phyloP scores from a whole-genome alignment of 2,888 invertebrate species.

The Leptothorax acervorum region DNA sequence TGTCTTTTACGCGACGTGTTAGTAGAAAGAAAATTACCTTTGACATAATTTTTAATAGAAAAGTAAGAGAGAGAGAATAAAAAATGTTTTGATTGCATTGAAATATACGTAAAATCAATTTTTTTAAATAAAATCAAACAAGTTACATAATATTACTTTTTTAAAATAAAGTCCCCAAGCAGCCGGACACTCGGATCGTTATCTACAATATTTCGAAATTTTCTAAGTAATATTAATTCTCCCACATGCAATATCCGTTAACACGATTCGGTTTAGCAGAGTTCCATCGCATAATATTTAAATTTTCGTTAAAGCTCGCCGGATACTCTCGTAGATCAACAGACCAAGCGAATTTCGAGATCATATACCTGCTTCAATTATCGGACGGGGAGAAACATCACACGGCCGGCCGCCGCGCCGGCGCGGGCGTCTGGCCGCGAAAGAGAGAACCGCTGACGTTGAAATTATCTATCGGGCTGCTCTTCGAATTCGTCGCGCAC shows the following conservation, averaged over 20 bases:
- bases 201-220: slow-evolving; percentile 13
- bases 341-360: slow-evolving; percentile 5
- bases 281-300: slow-evolving; percentile 40
- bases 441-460: slow-evolving; percentile 35
- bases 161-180: not conserved
- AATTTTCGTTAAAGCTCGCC: slow-evolving; percentile 36
- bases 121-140: slow-evolving; percentile 16
- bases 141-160: too few species aligned
- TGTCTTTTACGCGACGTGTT: not conserved
- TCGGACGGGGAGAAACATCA: slow-evolving; percentile 50
- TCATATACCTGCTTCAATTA: slow-evolving; percentile 46
- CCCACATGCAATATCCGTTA: slow-evolving; percentile 15
- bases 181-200: not conserved
- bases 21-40: not conserved
- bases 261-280: not conserved
- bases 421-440: not conserved
- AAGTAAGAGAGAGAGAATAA: not conserved
- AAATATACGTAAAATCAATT: not conserved
- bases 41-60: not conserved
- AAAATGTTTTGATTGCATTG: not conserved
- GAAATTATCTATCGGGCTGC: slow-evolving; percentile 44
- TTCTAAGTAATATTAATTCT: slow-evolving; percentile 25
- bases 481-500: slow-evolving; percentile 48
- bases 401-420: slow-evolving; percentile 1
- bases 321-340: slow-evolving; percentile 10